Base-by-base conservation (phyloP, 2,797 vertebrate genomes). In the Bryconaethiops microstoma region DNA sequence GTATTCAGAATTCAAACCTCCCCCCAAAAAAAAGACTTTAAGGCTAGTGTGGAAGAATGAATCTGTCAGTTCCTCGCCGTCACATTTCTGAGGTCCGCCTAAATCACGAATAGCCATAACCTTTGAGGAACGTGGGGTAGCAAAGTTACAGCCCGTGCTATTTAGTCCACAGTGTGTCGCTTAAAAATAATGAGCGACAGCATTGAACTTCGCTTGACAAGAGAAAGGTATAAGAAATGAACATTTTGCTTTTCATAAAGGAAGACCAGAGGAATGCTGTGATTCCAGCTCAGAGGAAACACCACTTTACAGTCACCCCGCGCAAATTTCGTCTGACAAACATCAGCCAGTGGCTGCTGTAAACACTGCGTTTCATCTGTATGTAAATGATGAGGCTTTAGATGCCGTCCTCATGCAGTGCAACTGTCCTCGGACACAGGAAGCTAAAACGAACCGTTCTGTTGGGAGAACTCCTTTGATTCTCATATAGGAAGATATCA, bases 311-410 rank as follows among this genome's bases (percentile, higher is more conserved):
- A 13, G 54, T 72, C 68, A 50, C 13, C 57, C 25, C 19, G 42
- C 73, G 64, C 64, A 60, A 42, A 57, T 63, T 76, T 29, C 39
- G 50, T 60, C 25, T 40, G 42, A 23, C 60, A 54, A 65, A 76
- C 80, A 78, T 67, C 48, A 59, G 10, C n/a, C 35, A 8, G 14
- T 69, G 16, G 48, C 52, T 16, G 50, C 21, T 67, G 42, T 59
- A 63, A 78, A 76, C n/a, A 67, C 72, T 62, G 60, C 16, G 57
- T 71, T 81, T 81, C 48, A 81, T 82, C 67, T 74, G 68, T 75
- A 73, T 60, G 40, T 57, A 85, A 86, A 86, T 84, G 74, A 73
- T 57, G 55, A 72, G 60, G 39, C 17, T 59, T 78, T 60, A 70
- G 63, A 79, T 68, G 77, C 81, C 69, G 52, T 63, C 55, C 42